Percentiles rank a stretch among this genome's conserved stretches.
These are phyloP conservation scores for Zonitis immaculata DNA, from an alignment of 2,888 invertebrate genomes.

Conservation along the genomic window DNA sequence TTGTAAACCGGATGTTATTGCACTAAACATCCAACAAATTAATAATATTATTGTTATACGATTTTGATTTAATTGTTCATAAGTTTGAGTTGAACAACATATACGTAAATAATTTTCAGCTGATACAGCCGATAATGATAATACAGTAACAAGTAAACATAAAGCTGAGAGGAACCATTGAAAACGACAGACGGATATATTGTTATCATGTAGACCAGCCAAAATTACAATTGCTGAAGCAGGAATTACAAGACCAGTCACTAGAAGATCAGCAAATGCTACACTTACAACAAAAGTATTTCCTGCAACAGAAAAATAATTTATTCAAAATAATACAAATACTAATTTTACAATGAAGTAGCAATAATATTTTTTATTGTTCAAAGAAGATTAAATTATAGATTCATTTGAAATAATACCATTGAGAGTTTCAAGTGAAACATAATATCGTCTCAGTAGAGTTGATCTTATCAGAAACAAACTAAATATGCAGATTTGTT, in stretches of 20 bases:
- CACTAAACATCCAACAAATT: constrained; percentile 56
- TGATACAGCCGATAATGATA: constrained; percentile 61
- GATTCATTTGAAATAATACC: too few species aligned
- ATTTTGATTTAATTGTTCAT: constrained; percentile 50
- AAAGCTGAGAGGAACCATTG: constrained; percentile 64
- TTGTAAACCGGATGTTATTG: constrained; percentile 57
- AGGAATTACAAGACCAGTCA: constrained; percentile 66
- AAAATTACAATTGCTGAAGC: constrained; percentile 65
- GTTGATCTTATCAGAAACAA: too few species aligned
- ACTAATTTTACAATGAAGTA: too few species aligned
- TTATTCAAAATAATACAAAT: too few species aligned
- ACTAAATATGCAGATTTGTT: too few species aligned
- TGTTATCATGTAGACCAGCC: constrained; percentile 57
- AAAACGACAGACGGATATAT: constrained; percentile 57
- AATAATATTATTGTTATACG: constrained; percentile 54
- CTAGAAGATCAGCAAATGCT: constrained; percentile 66
- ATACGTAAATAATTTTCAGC: constrained; percentile 63
- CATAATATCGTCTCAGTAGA: too few species aligned
- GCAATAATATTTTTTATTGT: too few species aligned
- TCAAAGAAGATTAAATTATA: too few species aligned
- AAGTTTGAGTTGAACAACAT: constrained; percentile 54
- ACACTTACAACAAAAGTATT: constrained; percentile 67
- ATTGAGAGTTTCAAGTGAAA: too few species aligned
- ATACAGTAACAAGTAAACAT: constrained; percentile 62
- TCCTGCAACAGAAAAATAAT: constrained; percentile 55